A percentile compares a stretch with the other conserved stretches of the same genome.
Evolutionary conservation across 2,888 invertebrate species (phyloP).

Genomic region (Drosophila mulleri): DNA sequence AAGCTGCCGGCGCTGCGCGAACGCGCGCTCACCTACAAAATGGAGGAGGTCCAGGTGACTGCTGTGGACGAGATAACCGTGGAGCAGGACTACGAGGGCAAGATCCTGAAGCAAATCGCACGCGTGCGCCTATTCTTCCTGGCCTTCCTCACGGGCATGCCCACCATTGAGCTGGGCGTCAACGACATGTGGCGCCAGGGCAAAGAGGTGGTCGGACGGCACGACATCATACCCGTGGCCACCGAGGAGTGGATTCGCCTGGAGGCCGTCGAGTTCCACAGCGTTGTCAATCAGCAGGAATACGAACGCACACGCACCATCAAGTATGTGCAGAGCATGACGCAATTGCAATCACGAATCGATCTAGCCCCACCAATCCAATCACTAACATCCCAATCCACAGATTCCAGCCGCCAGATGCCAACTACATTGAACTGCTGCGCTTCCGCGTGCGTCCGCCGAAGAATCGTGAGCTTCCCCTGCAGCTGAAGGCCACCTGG

Average conservation of each 20-base stretch:
- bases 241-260: conserved; percentile 99
- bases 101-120: conserved; percentile 95
- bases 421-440: conserved; percentile 98
- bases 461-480: conserved; percentile 97
- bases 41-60: conserved; percentile 97
- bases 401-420: conserved; percentile 98
- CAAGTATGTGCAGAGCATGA: conserved; percentile 88
- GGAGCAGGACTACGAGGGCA: conserved; percentile 94
- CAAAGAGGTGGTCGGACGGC: conserved; percentile 99
- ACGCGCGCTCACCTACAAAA: conserved; percentile 95
- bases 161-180: conserved; percentile 97
- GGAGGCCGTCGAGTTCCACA: conserved; percentile 97
- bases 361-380: no score
- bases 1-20: conserved; percentile 93
- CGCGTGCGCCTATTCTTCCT: conserved; percentile 97
- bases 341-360: no score
- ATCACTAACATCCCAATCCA: background rate
- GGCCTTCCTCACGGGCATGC: conserved; percentile 98
- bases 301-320: conserved; percentile 94
- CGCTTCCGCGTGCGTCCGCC: conserved; percentile 98
- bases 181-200: conserved; percentile 99
- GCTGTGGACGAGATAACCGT: conserved; percentile 97
- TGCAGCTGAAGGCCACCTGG: conserved; percentile 96
- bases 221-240: conserved; percentile 99
- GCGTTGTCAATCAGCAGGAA: conserved; percentile 95